These are phyloP conservation scores for Chymomyza caudatula DNA, from an alignment of 2,888 invertebrate species.

Conservation along the genomic window DNA sequence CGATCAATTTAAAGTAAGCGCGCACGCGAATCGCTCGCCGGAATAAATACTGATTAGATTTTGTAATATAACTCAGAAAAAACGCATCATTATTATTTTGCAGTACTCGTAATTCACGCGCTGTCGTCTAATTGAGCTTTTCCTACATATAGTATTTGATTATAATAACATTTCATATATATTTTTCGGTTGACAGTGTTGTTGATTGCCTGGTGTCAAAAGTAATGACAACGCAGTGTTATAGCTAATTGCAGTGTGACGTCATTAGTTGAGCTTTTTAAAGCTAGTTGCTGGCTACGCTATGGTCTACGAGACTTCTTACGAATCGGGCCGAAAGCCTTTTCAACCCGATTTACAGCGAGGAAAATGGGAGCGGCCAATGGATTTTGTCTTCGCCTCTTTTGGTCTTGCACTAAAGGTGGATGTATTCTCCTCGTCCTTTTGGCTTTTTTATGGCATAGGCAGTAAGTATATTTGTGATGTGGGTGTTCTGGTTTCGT, in stretches of 20 bases:
- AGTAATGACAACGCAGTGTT: no score
- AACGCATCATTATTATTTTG: no score
- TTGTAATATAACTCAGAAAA: no score
- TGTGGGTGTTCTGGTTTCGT: no score
- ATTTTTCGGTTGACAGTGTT: no score
- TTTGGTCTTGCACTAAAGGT: slow-evolving; percentile 90
- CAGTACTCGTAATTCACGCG: no score
- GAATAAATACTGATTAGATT: no score
- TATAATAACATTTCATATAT: no score
- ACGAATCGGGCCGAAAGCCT: slow-evolving; percentile 72
- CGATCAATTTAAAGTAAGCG: slow-evolving; percentile 46
- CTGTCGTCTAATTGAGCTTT: not conserved
- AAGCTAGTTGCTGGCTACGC: no score
- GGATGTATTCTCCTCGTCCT: slow-evolving; percentile 86
- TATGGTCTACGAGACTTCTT: slow-evolving; percentile 74
- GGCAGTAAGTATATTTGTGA: slow-evolving; percentile 68
- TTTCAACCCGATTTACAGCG: slow-evolving; percentile 75
- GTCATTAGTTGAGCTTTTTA: no score
- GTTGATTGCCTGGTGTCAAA: no score
- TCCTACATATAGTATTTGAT: not conserved
- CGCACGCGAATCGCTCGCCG: slow-evolving; percentile 11
- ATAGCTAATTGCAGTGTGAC: no score
- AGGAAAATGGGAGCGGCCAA: slow-evolving; percentile 86
- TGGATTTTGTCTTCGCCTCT: slow-evolving; percentile 88
- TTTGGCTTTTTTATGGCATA: slow-evolving; percentile 57